Evolutionary conservation across 2,888 invertebrate genomes (phyloP).

Genomic region (Sisyra nigra): DNA sequence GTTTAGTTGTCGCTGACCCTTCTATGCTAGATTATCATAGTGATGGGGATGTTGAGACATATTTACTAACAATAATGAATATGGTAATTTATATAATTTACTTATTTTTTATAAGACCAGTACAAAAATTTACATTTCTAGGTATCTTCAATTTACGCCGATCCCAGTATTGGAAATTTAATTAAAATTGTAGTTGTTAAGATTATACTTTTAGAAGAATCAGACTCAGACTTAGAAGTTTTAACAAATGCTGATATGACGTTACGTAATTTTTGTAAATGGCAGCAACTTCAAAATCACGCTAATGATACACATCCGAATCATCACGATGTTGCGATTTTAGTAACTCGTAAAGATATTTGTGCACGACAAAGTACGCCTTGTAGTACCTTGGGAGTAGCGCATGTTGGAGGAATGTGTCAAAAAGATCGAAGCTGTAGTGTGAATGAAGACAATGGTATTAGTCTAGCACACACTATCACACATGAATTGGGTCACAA

Average conservation of each 20-base stretch:
- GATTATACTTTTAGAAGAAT: conserved; percentile 60
- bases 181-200: conserved; percentile 81
- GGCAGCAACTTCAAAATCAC: conserved; percentile 64
- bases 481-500: conserved; percentile 87
- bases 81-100: too few species aligned
- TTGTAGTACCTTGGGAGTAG: conserved; percentile 66
- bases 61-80: conserved; percentile 83
- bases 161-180: conserved; percentile 79
- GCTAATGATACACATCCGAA: conserved; percentile 63
- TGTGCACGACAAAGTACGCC: conserved; percentile 36
- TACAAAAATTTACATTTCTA: conserved; percentile 18
- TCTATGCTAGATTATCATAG: conserved; percentile 77
- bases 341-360: conserved; percentile 66
- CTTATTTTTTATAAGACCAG: too few species aligned
- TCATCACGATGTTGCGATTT: conserved; percentile 79
- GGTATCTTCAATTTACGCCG: conserved; percentile 67
- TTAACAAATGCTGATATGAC: conserved; percentile 71
- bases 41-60: conserved; percentile 65
- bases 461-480: conserved; percentile 75
- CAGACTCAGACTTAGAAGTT: conserved; percentile 49
- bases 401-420: conserved; percentile 82
- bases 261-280: conserved; percentile 68
- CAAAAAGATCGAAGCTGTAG: conserved; percentile 71
- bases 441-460: conserved; percentile 82
- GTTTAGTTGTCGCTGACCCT: conserved; percentile 72